phyloP scores from a whole-genome alignment of 2,113 vertebrate species.

The Mormoops blainvillei region DNA sequence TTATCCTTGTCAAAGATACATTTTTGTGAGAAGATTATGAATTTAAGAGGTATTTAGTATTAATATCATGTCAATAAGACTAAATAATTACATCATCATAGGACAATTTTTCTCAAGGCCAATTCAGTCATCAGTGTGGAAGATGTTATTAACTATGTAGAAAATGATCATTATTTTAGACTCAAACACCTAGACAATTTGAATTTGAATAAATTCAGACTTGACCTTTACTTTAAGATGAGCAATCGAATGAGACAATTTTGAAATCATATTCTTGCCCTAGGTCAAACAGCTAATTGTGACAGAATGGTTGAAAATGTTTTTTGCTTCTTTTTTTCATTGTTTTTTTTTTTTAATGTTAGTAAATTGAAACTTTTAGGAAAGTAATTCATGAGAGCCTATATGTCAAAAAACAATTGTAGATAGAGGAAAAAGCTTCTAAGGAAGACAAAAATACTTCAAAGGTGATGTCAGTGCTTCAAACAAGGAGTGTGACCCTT shows the following conservation, averaged over 20 bases:
- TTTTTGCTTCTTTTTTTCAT: neutral
- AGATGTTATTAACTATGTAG: neutral
- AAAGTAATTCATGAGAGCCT: neutral
- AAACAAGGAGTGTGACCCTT: neutral
- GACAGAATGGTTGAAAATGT: neutral
- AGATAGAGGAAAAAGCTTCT: neutral
- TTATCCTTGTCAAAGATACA: neutral
- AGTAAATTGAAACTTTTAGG: neutral
- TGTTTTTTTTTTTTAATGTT: neutral
- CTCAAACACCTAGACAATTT: neutral
- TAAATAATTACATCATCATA: neutral
- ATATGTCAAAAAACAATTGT: neutral
- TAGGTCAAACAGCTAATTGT: neutral
- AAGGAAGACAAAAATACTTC: neutral
- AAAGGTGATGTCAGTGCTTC: neutral
- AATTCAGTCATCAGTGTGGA: neutral
- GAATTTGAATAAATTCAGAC: neutral
- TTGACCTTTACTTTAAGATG: neutral
- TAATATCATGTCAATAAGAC: neutral
- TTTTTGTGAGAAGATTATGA: neutral
- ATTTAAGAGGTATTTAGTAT: neutral
- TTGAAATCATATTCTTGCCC: neutral
- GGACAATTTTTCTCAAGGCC: neutral
- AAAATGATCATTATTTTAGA: neutral
- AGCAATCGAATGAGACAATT: neutral